Base-by-base conservation (phyloP, 2,113 vertebrate species). In the Toxotes chatareus region DNA sequence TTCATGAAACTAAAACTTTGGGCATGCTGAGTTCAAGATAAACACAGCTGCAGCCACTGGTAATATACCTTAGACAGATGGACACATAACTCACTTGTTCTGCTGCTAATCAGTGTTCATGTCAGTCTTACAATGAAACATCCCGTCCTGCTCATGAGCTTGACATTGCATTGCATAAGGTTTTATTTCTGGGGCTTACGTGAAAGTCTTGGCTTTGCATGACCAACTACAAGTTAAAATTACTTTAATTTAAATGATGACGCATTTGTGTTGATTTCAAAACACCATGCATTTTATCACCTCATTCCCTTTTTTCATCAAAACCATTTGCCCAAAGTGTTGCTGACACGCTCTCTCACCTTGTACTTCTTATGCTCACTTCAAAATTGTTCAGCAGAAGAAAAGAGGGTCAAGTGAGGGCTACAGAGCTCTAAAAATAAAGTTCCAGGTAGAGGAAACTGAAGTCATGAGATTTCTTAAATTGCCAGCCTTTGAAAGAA, bases 261-360 rank as follows among this genome's bases (percentile, higher is more conserved):
- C 11, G 6, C 11, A 5, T 53, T 53, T 80, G n/a, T 55, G 69
- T 36, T 42, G 55, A 27, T 19, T 59, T 21, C 4, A 53, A 72
- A 38, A 76, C 8, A 11, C 27, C 17, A 31, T 47, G 16, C 4
- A 9, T 47, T 69, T 49, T 46, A 34, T 7, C 47, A 66, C 11
- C 23, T 71, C 27, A 2, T 44, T 64, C 6, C 0, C 8, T 67
- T 49, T 70, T 44, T 67, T 23, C 60, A 19, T 63, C 40, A 59
- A 27, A 61, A 4, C 42, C 19, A 2, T 77, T 57, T 53, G 31
- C 7, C 27, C 3, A 9, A 10, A 36, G 49, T 49, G 32, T 27
- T 69, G 19, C 81, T 51, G 79, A 61, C 46, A 64, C 14, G 27
- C 14, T 61, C 36, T 72, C 27, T 65, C 38, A 62, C 56, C 66